Base-by-base conservation (phyloP, 2,797 vertebrate genomes). In the Sebastes ruberrimus region DNA sequence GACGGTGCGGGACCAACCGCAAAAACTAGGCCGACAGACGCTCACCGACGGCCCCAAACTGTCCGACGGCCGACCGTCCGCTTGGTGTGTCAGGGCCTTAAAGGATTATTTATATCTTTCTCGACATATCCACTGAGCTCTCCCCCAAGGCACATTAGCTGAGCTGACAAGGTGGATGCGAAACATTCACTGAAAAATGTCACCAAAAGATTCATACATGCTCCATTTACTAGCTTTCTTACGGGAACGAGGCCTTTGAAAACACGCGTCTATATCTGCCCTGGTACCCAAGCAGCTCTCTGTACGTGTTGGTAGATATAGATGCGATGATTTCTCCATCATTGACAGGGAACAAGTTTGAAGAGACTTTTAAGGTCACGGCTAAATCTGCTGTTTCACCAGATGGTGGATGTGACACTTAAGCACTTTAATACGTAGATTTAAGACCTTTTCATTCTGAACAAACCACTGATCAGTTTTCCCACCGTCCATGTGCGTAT, bases 351-450 rank as follows among this genome's bases (percentile, higher is more conserved):
- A 78, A 73, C 20, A 73, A 14, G 56, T 80, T 64, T 59, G 55
- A 85, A 83, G 38, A 74, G 71, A 74, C 70, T 74, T 59, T 59
- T 7, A 66, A 72, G 59, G 75, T 89, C 81, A 71, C 38, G 22
- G 28, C 49, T 67, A 69, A 78, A 83, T 85, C 65, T 78, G 74
- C 75, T 65, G 60, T 79, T 74, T 85, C 78, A 78, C 76, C 79
- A 38, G 61, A 71, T 11, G 22, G 81, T 74, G 61, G 72, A 83
- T 84, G 80, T 78, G 62, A 86, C 83, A 85, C 88, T 84, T 80
- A 53, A 81, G 92, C 90, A 92, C 92, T 93, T 92, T 93, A 92
- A 87, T 85, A 76, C 0, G 11, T 84, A 86, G 68, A 86, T 74
- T 77, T 75, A 69, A 71, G 56, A 82, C 67, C 38, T 78, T 53